phyloP scores from a whole-genome alignment of 1,140 invertebrate genomes.

The Cherax quadricarinatus region DNA sequence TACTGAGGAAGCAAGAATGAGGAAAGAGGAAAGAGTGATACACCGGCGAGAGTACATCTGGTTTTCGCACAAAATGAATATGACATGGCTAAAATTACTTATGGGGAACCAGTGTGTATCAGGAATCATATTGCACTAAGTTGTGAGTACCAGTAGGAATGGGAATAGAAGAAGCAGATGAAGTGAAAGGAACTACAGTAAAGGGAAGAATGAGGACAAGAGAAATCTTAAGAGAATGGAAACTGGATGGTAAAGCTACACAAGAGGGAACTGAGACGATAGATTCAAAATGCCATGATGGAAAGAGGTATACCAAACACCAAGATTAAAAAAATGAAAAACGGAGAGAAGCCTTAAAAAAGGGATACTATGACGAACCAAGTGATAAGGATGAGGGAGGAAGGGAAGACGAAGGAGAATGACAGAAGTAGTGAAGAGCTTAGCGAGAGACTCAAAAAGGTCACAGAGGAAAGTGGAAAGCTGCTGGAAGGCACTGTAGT shows the following conservation, averaged over 20 bases:
- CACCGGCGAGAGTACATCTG: no score
- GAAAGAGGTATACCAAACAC: neutral
- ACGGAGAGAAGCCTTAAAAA: neutral
- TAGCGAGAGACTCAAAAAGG: no score
- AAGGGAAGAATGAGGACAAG: neutral
- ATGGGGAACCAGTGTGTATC: no score
- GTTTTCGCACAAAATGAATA: no score
- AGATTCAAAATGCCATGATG: neutral
- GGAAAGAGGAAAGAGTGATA: no score
- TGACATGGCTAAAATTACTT: no score
- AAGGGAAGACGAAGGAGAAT: conserved; percentile 10
- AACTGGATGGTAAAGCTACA: neutral
- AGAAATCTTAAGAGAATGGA: neutral
- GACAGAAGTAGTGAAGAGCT: neutral
- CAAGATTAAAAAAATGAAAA: neutral
- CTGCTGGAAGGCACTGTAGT: no score
- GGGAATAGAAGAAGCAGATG: neutral
- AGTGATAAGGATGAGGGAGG: neutral
- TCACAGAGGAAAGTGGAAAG: no score
- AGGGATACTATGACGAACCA: neutral
- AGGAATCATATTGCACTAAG: no score
- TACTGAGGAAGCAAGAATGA: no score
- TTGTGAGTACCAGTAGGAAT: neutral
- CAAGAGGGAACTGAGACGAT: neutral
- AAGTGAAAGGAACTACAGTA: neutral